Percentiles rank a stretch among this genome's conserved stretches.
Conservation (phyloP, 2,888 invertebrate genomes). For the Hydroisotoma schaefferi region DNA sequence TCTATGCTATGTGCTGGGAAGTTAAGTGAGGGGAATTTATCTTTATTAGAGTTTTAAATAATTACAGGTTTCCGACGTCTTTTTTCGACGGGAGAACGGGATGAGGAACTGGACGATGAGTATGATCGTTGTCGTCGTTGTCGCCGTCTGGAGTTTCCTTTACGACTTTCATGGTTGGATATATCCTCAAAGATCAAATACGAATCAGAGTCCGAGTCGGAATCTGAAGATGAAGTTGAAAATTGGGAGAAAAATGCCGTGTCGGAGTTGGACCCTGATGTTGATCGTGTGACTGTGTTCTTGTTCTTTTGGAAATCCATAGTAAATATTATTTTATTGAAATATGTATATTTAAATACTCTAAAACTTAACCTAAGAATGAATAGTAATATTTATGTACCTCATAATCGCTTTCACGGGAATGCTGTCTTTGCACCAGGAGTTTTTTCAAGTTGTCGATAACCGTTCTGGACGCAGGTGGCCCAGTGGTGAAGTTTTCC, state of each 20-base stretch:
- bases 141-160: conserved; percentile 23
- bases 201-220: conserved; percentile 38
- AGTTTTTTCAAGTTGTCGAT: conserved; percentile 47
- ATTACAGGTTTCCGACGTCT: conserved; percentile 37
- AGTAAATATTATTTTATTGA: not conserved
- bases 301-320: conserved; percentile 27
- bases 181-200: conserved; percentile 39
- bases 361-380: conserved; percentile 6
- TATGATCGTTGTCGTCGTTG: conserved; percentile 38
- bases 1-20: not conserved
- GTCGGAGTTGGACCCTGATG: conserved; percentile 43
- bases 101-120: conserved; percentile 43
- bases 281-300: conserved; percentile 35
- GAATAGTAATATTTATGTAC: conserved; percentile 19
- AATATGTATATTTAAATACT: not conserved
- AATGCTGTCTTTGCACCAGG: conserved; percentile 47
- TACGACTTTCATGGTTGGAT: conserved; percentile 26
- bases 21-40: not conserved
- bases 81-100: conserved; percentile 42
- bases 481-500: conserved; percentile 38
- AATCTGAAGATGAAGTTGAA: conserved; percentile 46
- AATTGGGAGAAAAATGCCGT: conserved; percentile 45
- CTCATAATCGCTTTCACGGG: conserved; percentile 48
- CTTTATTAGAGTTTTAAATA: conserved; percentile 3
- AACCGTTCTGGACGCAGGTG: conserved; percentile 46